phyloP scores from a whole-genome alignment of 2,888 invertebrate genomes.

The Drosophila formosana region DNA sequence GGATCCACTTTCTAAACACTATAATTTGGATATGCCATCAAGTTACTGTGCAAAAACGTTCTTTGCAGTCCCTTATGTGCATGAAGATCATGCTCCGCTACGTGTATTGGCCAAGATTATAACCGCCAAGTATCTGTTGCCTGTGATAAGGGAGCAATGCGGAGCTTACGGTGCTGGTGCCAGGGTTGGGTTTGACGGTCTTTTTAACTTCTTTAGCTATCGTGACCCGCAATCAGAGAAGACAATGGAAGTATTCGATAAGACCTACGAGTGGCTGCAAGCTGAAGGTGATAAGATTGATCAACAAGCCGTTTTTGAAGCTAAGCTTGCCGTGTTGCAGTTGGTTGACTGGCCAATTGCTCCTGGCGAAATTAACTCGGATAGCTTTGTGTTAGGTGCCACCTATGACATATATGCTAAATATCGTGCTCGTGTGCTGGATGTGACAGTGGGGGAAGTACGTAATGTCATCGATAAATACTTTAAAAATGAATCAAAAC shows the following conservation, averaged over 20 bases:
- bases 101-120: constrained; percentile 91
- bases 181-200: constrained; percentile 89
- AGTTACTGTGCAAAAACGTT: constrained; percentile 94
- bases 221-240: constrained; percentile 94
- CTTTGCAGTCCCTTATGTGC: constrained; percentile 91
- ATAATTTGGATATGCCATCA: constrained; percentile 93
- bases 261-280: constrained; percentile 90
- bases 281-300: constrained; percentile 88
- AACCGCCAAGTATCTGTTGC: constrained; percentile 93
- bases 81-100: constrained; percentile 91
- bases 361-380: constrained; percentile 92
- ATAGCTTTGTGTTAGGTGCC: constrained; percentile 91
- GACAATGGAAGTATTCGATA: constrained; percentile 93
- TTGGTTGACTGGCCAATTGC: constrained; percentile 94
- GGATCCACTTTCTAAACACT: constrained; percentile 88
- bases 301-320: constrained; percentile 92
- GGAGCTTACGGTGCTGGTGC: constrained; percentile 98
- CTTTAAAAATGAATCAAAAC: constrained; percentile 86
- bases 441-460: constrained; percentile 90
- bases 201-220: constrained; percentile 94
- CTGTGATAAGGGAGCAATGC: constrained; percentile 94
- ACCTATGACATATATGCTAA: constrained; percentile 92
- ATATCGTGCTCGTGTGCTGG: constrained; percentile 90
- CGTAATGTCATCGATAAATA: constrained; percentile 90
- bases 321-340: constrained; percentile 95